Evolutionary conservation across 1,140 invertebrate species (phyloP).

Genomic region (Cyphomyrmex costatus): DNA sequence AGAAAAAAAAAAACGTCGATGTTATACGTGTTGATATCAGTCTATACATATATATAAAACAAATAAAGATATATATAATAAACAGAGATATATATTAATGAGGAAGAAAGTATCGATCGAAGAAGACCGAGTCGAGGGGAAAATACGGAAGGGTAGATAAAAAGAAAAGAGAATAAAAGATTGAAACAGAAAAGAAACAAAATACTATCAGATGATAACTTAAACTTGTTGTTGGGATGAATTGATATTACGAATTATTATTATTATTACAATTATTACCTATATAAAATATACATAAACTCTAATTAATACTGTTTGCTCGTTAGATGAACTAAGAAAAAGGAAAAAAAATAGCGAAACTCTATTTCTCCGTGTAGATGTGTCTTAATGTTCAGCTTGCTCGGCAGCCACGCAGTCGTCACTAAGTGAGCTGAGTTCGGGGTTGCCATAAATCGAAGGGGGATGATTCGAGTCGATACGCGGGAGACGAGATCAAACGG

Average conservation of each 20-base stretch:
- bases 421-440: constrained; percentile 43
- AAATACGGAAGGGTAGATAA: not conserved
- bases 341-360: constrained; percentile 71
- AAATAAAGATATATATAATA: constrained; percentile 75
- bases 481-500: constrained; percentile 49
- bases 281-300: constrained; percentile 81
- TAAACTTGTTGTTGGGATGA: constrained; percentile 81
- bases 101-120: constrained; percentile 76
- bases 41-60: constrained; percentile 79
- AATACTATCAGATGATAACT: constrained; percentile 77
- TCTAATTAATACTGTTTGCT: constrained; percentile 81
- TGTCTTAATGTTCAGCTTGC: constrained; percentile 81
- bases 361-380: constrained; percentile 81
- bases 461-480: constrained; percentile 58
- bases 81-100: constrained; percentile 79
- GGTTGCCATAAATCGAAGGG: constrained; percentile 50
- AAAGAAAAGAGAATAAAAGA: not conserved
- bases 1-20: constrained; percentile 73
- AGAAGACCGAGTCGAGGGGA: not conserved
- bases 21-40: constrained; percentile 81
- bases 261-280: constrained; percentile 76
- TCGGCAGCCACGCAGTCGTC: constrained; percentile 58
- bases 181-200: constrained; percentile 57
- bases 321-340: constrained; percentile 76
- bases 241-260: constrained; percentile 79